Base-by-base conservation (phyloP, 2,888 invertebrate genomes). In the Caenorhabditis macrosperma region DNA sequence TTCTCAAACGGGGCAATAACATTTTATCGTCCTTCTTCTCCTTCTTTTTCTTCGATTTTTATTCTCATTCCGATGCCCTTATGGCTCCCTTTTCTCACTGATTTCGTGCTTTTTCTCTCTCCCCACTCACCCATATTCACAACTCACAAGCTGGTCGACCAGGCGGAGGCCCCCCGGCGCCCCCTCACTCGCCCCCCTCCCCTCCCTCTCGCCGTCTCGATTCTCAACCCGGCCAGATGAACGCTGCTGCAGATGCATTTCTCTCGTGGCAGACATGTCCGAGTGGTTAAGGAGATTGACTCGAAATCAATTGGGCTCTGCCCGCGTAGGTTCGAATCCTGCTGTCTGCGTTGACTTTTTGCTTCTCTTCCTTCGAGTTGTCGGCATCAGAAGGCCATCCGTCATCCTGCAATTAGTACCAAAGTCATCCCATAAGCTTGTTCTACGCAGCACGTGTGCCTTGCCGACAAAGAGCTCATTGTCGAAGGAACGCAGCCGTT, bases 291-390 rank as follows among this genome's bases (percentile, higher is more conserved):
- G 84, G 83, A 83, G 82, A 78, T 82, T 84, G 84, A 84, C 84
- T 84, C 76, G 82, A 82, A 84, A 84, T 83, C 85, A 85, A 83
- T 76, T 85, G 85, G 83, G 82, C 84, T 85, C 74, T 82, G 84
- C 77, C 78, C 83, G 82, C 82, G 85, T 76, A 82, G 81, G 80
- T 83, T 84, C 86, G 84, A 86, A 81, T 83, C 82, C 82, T 84
- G 82, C 83, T 72, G 75, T 68, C 80, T 80, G 80, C 80, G 80
- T 68, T 66, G 12, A 24, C 46, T 67, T 74, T 74, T 59, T 59
- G 59, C 6, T 28, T 7, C 22, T n/a, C 20, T 10, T 22, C 55
- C 46, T 22, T 20, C 5, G 3, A 7, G 26, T 15, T 5, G 38
- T 3, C 46, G 20, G 17, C 5, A 4, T 48, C 48, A 3, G 12